phyloP scores from a whole-genome alignment of 2,888 invertebrate genomes.

The Allygus modestus region DNA sequence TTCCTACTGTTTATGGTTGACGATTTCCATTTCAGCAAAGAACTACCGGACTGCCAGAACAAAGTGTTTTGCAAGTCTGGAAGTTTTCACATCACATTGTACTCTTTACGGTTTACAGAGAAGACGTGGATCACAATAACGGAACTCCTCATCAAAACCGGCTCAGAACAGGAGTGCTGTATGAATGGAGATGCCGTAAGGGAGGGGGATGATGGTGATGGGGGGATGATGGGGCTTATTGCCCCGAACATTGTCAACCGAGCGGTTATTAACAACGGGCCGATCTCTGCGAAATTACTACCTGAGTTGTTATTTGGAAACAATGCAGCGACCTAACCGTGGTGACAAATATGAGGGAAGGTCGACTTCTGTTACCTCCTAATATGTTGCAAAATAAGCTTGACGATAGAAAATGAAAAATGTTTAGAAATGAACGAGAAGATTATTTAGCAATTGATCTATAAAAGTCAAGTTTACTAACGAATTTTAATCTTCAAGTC shows the following conservation, averaged over 20 bases:
- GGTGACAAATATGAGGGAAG: too few relatives aligned
- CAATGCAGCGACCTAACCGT: too few relatives aligned
- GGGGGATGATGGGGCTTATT: not conserved
- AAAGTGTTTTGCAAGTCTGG: not conserved
- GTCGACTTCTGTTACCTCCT: too few relatives aligned
- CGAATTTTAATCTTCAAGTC: too few relatives aligned
- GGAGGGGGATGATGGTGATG: too few relatives aligned
- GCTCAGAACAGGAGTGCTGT: constrained; percentile 11
- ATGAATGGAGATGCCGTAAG: not conserved
- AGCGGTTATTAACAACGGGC: constrained; percentile 3
- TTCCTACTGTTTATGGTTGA: too few relatives aligned
- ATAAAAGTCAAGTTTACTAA: too few relatives aligned
- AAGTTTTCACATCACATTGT: not conserved
- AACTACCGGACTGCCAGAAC: not conserved
- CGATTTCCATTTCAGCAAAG: too few relatives aligned
- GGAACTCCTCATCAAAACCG: constrained; percentile 56
- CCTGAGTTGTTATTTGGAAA: not conserved
- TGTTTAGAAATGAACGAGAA: too few relatives aligned
- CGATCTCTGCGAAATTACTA: constrained; percentile 14
- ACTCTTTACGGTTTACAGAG: not conserved
- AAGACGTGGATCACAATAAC: constrained; percentile 19
- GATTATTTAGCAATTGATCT: too few relatives aligned
- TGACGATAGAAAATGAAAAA: too few relatives aligned
- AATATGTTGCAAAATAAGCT: too few relatives aligned
- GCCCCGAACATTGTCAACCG: not conserved